A percentile compares a stretch with the other conserved stretches of the same genome.
phyloP scores from a whole-genome alignment of 2,888 invertebrate genomes.

The Drosophila pseudotalamancana region DNA sequence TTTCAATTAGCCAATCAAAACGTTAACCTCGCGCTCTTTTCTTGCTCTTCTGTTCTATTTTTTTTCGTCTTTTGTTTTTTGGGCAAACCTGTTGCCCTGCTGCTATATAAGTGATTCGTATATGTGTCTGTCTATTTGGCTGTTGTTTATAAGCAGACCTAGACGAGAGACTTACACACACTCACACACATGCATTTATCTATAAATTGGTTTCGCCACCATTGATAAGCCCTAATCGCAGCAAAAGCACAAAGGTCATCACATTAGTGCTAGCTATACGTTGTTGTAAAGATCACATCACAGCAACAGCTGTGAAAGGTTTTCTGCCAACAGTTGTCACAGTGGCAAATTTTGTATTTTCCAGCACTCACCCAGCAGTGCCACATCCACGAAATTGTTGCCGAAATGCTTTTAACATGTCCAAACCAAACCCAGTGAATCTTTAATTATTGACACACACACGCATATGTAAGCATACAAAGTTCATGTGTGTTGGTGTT shows the following conservation, averaged over 20 bases:
- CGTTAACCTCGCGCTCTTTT: conserved; percentile 23
- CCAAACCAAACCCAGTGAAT: too few species aligned
- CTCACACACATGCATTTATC: neutral
- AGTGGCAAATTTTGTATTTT: too few species aligned
- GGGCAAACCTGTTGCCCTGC: conserved; percentile 49
- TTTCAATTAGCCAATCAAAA: conserved; percentile 39
- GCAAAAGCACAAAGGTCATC: conserved; percentile 39
- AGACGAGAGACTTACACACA: conserved; percentile 9
- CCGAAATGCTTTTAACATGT: neutral
- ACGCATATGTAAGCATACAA: too few species aligned
- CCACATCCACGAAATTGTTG: conserved; percentile 26
- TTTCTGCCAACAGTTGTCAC: too few species aligned
- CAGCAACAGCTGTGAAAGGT: conserved; percentile 4
- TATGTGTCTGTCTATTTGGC: conserved; percentile 4
- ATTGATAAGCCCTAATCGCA: conserved; percentile 48
- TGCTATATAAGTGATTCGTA: conserved; percentile 10
- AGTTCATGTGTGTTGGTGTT: neutral
- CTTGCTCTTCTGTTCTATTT: neutral
- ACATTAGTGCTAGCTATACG: conserved; percentile 3
- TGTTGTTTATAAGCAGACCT: conserved; percentile 23
- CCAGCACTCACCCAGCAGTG: too few species aligned
- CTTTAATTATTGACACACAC: too few species aligned
- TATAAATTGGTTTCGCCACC: conserved; percentile 40
- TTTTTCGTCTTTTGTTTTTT: neutral
- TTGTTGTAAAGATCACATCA: conserved; percentile 19